Evolutionary conservation across 1,140 invertebrate species (phyloP).

Genomic region (Cyrtorhinus lividipennis): DNA sequence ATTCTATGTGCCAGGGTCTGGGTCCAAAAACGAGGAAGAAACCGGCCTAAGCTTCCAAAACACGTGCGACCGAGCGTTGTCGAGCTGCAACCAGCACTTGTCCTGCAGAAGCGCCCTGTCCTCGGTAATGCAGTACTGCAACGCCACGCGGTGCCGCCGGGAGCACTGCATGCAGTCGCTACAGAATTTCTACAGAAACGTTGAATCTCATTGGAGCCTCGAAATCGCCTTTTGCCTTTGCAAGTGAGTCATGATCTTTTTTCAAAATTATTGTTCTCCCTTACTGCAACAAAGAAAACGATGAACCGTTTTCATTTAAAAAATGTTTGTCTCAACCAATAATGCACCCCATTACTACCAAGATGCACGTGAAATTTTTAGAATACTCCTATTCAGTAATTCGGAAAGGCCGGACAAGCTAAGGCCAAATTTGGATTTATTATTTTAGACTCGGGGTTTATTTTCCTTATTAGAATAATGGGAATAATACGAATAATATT

Average conservation of each 20-base stretch:
- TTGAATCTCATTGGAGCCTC: constrained; percentile 59
- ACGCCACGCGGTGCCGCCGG: constrained; percentile 55
- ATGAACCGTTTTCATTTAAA: too few species aligned
- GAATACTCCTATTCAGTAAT: too few species aligned
- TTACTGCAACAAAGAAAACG: too few species aligned
- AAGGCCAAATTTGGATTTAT: too few species aligned
- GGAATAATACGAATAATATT: too few species aligned
- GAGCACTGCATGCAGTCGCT: constrained; percentile 77
- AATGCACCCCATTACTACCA: too few species aligned
- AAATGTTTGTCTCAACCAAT: too few species aligned
- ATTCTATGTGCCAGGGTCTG: constrained; percentile 21
- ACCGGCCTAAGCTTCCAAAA: constrained; percentile 40
- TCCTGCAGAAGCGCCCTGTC: constrained; percentile 59
- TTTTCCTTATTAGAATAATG: too few species aligned
- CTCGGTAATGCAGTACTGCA: constrained; percentile 65
- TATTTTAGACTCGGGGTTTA: too few species aligned
- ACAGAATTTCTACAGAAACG: constrained; percentile 65
- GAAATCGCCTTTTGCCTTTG: constrained; percentile 84
- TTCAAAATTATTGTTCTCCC: too few species aligned
- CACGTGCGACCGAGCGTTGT: constrained; percentile 59
- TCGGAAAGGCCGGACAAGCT: too few species aligned
- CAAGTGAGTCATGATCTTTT: constrained; percentile 60
- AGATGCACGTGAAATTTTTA: too few species aligned
- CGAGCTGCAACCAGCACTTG: constrained; percentile 56
- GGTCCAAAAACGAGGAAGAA: constrained; percentile 22